Conservation (phyloP, 2,113 vertebrate species). For the Chloropsis cyanopogon region DNA sequence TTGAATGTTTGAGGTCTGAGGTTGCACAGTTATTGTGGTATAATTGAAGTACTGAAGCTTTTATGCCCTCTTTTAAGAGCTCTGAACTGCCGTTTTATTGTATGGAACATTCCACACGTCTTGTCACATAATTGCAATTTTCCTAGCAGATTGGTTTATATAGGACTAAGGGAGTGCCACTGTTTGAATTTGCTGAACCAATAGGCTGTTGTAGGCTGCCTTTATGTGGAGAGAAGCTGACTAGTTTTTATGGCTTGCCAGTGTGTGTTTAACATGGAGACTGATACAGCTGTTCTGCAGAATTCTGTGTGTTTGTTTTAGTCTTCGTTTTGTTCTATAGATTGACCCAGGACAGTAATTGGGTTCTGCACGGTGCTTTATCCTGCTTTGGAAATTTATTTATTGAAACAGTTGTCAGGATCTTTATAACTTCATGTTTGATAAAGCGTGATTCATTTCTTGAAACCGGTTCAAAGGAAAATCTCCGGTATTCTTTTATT, state of each 20-base stretch:
- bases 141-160: conserved; percentile 3
- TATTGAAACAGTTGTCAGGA: conserved; percentile 10
- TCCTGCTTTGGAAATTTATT: conserved; percentile 16
- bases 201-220: neutral
- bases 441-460: conserved; percentile 14
- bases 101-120: conserved; percentile 25
- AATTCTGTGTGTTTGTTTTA: neutral
- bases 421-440: neutral
- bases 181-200: conserved; percentile 6
- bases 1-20: conserved; percentile 54
- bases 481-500: conserved; percentile 7
- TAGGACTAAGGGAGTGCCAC: neutral
- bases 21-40: conserved; percentile 51
- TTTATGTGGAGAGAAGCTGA: conserved; percentile 17
- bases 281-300: neutral
- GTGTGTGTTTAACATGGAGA: neutral
- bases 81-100: conserved; percentile 40
- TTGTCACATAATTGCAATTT: conserved; percentile 47
- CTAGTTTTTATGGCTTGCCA: neutral
- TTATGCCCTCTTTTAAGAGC: conserved; percentile 35
- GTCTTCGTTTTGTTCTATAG: neutral
- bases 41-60: conserved; percentile 51
- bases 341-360: neutral
- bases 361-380: neutral
- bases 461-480: conserved; percentile 24